Base-by-base conservation (phyloP, 2,888 invertebrate species). In the Conistra vaccinii region DNA sequence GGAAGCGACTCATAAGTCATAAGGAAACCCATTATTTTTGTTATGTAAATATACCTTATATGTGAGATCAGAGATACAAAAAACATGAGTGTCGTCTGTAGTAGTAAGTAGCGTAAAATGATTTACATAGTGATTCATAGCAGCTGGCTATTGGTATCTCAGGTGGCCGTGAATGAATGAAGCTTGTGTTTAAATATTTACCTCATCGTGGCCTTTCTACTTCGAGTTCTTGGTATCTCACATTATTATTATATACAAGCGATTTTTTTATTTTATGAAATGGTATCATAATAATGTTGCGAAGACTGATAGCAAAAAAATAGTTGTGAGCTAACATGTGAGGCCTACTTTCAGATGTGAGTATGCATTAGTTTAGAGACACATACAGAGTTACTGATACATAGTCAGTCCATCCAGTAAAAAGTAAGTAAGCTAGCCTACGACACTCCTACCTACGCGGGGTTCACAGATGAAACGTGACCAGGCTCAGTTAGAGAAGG, bases 111-210 rank as follows among this genome's bases (percentile, higher is more conserved):
- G 81, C 80, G 85, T 90, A 88, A 84, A 85, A 74, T 85, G 67
- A 91, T 92, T 92, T 89, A 88, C 90, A 90, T 90, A 89, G 83
- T 95, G 94, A 94, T 87, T 94, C 94, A 94, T 89, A 70, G 76
- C 55, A 70, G 76, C 55, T 51, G 42, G 60, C 35, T 77, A 77
- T 69, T 69, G 76, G 80, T 68, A 82, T 83, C 81, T 77, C 73
- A 79, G 82, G 85, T 81, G 90, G 81, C 92, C 89, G 81, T 92
- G 92, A 93, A 93, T 93, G 92, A 92, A 90, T 88, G 88, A 89
- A 87, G 87, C 86, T 83, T 83, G 72, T 84, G 87, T 82, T 90
- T 84, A 72, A 73, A 80, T 87, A 88, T 92, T 93, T 92, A 91
- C 92, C 90, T 91, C 84, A 89, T 69, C 60, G 73, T 88, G 92